Conservation (phyloP, 1,140 invertebrate genomes). For the Stratiolaelaps scimitus region DNA sequence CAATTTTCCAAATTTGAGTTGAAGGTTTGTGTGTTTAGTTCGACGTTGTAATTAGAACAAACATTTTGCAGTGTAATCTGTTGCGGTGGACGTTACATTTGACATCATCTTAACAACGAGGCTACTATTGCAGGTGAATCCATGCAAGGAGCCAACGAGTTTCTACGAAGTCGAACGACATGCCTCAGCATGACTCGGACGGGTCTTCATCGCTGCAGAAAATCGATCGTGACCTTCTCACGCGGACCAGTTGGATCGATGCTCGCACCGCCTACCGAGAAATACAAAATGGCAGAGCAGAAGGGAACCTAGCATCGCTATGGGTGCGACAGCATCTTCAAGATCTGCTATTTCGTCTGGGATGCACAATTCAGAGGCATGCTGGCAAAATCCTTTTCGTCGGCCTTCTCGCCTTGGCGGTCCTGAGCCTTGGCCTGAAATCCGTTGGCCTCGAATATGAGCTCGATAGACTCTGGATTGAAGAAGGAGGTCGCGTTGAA, state of each 20-base stretch:
- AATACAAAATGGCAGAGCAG: conserved; percentile 67
- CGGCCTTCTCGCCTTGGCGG: conserved; percentile 68
- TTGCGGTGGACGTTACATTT: too few species aligned
- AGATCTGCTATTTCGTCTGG: conserved; percentile 68
- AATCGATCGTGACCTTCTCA: conserved; percentile 59
- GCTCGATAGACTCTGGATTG: conserved; percentile 83
- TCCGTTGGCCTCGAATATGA: conserved; percentile 74
- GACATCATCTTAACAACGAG: too few species aligned
- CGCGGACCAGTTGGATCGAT: conserved; percentile 82
- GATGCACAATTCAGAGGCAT: conserved; percentile 74
- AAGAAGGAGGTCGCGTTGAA: conserved; percentile 75
- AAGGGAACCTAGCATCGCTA: conserved; percentile 60
- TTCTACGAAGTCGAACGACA: too few species aligned
- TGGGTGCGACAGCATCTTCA: conserved; percentile 68
- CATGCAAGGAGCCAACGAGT: too few species aligned
- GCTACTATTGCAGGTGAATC: too few species aligned
- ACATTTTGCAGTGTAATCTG: too few species aligned
- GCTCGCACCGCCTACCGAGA: conserved; percentile 72
- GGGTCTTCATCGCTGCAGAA: background rate
- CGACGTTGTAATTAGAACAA: too few species aligned
- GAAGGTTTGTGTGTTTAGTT: too few species aligned
- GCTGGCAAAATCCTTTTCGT: conserved; percentile 88
- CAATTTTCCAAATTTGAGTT: too few species aligned
- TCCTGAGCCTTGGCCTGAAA: conserved; percentile 85
- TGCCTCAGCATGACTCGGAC: too few species aligned